phyloP scores from a whole-genome alignment of 1,140 invertebrate species.

The Neocloeon triangulifer region DNA sequence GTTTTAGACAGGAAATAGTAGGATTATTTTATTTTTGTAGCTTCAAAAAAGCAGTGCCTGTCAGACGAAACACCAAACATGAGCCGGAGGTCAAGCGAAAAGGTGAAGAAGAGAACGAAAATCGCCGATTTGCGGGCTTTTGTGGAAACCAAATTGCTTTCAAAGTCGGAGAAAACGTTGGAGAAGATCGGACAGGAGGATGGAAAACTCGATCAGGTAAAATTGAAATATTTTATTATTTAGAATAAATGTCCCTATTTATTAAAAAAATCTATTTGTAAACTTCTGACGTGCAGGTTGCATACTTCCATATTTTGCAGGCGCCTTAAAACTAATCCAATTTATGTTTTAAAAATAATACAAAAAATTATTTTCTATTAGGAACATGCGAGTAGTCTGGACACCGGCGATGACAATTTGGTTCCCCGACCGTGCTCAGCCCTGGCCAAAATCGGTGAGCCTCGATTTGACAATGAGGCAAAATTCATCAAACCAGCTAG shows the following conservation, averaged over 20 bases:
- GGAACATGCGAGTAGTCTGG: constrained; percentile 57
- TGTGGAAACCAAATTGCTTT: constrained; percentile 73
- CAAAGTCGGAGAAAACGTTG: constrained; percentile 72
- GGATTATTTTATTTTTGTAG: no score
- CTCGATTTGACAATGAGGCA: constrained; percentile 16
- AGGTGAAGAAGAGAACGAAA: constrained; percentile 63
- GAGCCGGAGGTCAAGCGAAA: constrained; percentile 48
- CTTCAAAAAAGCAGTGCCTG: no score
- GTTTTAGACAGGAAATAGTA: no score
- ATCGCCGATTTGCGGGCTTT: constrained; percentile 74
- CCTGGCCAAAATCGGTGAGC: constrained; percentile 30
- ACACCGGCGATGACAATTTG: constrained; percentile 45
- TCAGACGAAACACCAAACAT: constrained; percentile 33
- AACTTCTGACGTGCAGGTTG: constrained; percentile 1
- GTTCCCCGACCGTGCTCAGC: constrained; percentile 39
- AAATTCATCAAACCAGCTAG: constrained; percentile 21
- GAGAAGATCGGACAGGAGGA: constrained; percentile 66
- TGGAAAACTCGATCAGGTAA: constrained; percentile 17
- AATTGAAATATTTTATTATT: no score
- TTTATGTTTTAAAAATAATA: no score
- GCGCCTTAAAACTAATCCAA: no score
- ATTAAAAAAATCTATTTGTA: constrained; percentile 1
- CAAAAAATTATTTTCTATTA: constrained; percentile 14
- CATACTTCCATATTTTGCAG: no score
- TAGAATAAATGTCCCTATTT: no score